phyloP scores from a whole-genome alignment of 2,797 vertebrate species.

The Karalla daura region DNA sequence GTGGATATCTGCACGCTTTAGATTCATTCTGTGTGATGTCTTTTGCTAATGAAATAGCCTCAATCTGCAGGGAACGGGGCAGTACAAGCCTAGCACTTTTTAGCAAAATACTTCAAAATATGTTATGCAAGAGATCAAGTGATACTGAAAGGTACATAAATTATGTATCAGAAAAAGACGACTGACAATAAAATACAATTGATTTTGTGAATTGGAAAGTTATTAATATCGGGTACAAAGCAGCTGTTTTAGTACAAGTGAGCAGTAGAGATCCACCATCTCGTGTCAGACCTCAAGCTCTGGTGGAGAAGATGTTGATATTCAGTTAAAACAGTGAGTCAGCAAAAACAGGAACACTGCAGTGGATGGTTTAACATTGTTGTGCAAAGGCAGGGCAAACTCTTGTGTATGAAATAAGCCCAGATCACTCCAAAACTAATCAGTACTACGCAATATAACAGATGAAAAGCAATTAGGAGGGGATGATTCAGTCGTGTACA shows the following conservation, averaged over 20 bases:
- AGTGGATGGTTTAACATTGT: conserved; percentile 23
- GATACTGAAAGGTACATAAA: neutral
- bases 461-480: neutral
- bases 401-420: conserved; percentile 18
- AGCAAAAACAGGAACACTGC: conserved; percentile 49
- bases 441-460: neutral
- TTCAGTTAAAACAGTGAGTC: conserved; percentile 47
- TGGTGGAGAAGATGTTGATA: conserved; percentile 21
- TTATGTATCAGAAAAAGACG: neutral
- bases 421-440: conserved; percentile 1
- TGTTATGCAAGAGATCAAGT: conserved; percentile 8
- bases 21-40: conserved; percentile 51
- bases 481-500: conserved; percentile 7
- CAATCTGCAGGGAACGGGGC: conserved; percentile 2
- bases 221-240: neutral
- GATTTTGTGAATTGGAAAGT: neutral
- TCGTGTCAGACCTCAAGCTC: conserved; percentile 1
- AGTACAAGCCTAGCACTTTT: conserved; percentile 15
- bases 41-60: conserved; percentile 43
- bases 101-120: conserved; percentile 33
- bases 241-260: neutral
- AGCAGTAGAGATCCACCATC: conserved; percentile 16
- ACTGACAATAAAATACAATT: conserved; percentile 2
- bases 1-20: conserved; percentile 21
- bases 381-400: conserved; percentile 22